Conservation (phyloP, 2,888 invertebrate genomes). For the Papilio protenor region DNA sequence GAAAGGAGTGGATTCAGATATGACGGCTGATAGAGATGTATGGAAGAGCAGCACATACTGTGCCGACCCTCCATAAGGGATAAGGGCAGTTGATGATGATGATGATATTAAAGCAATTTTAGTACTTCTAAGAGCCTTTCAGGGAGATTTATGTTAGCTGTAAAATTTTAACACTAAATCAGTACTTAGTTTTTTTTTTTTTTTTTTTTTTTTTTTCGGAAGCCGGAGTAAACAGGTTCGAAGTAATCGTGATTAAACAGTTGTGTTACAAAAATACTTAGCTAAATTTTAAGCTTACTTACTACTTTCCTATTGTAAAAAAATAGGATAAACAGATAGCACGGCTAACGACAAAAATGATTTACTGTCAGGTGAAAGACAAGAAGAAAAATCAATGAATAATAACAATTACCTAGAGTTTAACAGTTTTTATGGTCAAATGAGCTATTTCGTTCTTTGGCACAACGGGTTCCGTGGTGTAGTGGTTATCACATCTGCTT, state of each 20-base stretch:
- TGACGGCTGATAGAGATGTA: no score
- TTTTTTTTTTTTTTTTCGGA: background rate
- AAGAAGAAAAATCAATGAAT: no score
- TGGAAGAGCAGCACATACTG: no score
- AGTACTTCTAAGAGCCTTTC: background rate
- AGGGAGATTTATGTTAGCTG: background rate
- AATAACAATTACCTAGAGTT: background rate
- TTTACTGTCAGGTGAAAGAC: no score
- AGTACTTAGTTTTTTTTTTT: no score
- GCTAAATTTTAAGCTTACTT: background rate
- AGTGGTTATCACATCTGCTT: constrained; percentile 79
- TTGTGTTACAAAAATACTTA: background rate
- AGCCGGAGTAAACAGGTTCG: background rate
- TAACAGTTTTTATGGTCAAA: background rate
- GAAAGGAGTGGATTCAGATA: no score
- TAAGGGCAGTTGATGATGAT: no score
- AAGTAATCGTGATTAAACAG: background rate
- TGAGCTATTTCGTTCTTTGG: accelerated
- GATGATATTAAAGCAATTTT: no score
- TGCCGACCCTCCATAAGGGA: no score
- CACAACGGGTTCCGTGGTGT: constrained; percentile 62
- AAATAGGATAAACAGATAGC: background rate
- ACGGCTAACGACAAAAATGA: background rate
- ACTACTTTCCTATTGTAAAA: background rate
- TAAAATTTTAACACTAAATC: background rate